Evolutionary conservation across 2,888 invertebrate species (phyloP).

Genomic region (Xestobium rufovillosum): DNA sequence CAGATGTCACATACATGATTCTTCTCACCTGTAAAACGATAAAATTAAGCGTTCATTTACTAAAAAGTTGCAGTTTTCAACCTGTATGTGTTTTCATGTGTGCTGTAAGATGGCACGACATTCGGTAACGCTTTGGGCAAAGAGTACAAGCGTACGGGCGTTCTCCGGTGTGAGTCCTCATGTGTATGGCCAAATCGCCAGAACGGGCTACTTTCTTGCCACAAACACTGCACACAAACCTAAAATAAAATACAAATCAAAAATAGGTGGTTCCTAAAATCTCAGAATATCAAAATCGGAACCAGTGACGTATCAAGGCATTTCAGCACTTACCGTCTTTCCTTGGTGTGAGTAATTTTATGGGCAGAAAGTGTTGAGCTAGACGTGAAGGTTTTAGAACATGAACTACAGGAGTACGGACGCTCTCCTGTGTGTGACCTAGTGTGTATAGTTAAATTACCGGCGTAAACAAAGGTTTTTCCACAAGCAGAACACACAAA

Average conservation of each 20-base stretch:
- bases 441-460: conserved; percentile 33
- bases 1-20: conserved; percentile 24
- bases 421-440: conserved; percentile 35
- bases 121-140: conserved; percentile 33
- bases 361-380: conserved; percentile 29
- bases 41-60: conserved; percentile 12
- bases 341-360: conserved; percentile 28
- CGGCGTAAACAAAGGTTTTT: conserved; percentile 32
- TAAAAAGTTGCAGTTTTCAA: conserved; percentile 11
- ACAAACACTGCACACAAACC: conserved; percentile 32
- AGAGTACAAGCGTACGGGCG: conserved; percentile 32
- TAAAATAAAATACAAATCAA: conserved; percentile 18
- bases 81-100: conserved; percentile 36
- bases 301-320: too few species aligned
- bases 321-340: conserved; percentile 23
- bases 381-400: conserved; percentile 30
- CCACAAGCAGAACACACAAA: conserved; percentile 35
- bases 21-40: conserved; percentile 29
- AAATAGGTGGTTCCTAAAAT: too few species aligned
- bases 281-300: too few species aligned
- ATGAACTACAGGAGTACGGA: conserved; percentile 31
- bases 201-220: conserved; percentile 33
- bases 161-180: conserved; percentile 34
- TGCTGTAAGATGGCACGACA: conserved; percentile 34
- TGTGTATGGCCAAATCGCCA: conserved; percentile 34